Conservation (phyloP, 2,113 vertebrate species). For the Poeciliopsis prolifica region DNA sequence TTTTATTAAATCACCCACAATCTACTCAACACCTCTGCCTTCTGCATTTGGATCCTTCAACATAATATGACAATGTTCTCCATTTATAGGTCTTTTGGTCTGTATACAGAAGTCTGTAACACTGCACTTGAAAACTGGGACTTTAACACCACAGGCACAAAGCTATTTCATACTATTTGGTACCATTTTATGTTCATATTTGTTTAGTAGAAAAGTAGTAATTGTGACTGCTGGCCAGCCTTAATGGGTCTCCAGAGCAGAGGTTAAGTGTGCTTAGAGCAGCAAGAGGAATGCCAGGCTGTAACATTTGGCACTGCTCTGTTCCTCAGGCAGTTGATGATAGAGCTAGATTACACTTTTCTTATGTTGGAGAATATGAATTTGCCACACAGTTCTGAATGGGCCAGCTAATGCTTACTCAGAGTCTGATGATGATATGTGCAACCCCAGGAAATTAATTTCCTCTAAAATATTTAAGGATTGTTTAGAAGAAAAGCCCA, state of each 20-base stretch:
- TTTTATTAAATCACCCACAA: no score
- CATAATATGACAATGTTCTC: no score
- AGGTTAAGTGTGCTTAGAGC: constrained; percentile 33
- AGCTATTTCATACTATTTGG: no score
- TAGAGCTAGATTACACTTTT: neutral
- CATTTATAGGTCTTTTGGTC: no score
- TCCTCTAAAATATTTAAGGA: constrained; percentile 56
- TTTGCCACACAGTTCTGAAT: neutral
- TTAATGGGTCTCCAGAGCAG: neutral
- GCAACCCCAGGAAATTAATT: constrained; percentile 14
- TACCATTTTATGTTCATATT: neutral
- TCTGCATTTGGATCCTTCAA: no score
- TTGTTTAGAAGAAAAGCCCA: constrained; percentile 44
- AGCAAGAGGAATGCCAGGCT: neutral
- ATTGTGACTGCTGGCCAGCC: neutral
- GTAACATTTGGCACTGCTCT: constrained; percentile 3
- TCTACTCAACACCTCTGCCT: no score
- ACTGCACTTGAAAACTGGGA: no score
- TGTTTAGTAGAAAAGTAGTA: neutral
- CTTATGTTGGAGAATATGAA: constrained; percentile 14
- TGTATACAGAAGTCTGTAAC: no score
- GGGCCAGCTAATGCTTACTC: neutral
- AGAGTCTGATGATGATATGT: constrained; percentile 25
- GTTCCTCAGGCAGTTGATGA: constrained; percentile 6
- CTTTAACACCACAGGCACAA: no score